Evolutionary conservation across 2,888 invertebrate genomes (phyloP).

Genomic region (Limenitis camilla): DNA sequence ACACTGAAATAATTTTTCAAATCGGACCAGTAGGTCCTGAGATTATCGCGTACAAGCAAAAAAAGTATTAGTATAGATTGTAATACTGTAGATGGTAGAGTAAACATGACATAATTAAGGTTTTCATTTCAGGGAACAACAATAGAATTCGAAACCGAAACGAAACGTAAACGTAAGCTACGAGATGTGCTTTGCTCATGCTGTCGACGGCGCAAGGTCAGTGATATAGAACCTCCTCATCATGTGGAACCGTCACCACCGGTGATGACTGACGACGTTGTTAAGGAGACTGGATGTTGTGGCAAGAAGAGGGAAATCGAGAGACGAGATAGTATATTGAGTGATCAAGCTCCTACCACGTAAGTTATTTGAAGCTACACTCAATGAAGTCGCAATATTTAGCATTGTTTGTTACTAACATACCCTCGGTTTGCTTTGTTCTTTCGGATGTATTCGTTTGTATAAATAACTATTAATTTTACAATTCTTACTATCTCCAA

Average conservation of each 20-base stretch:
- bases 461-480: not conserved
- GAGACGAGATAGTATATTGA: slow-evolving; percentile 72
- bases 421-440: too few relatives aligned
- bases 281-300: slow-evolving; percentile 53
- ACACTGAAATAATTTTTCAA: too few relatives aligned
- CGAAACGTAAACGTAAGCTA: slow-evolving; percentile 60
- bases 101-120: not conserved
- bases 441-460: too few relatives aligned
- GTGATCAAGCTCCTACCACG: slow-evolving; percentile 60
- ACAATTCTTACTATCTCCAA: not conserved
- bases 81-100: too few relatives aligned
- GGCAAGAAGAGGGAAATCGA: slow-evolving; percentile 61
- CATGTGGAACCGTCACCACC: slow-evolving; percentile 38
- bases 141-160: slow-evolving; percentile 63
- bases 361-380: slow-evolving; percentile 31
- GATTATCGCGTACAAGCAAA: too few relatives aligned
- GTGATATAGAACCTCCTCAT: slow-evolving; percentile 36
- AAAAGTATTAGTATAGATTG: too few relatives aligned
- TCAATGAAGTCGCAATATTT: too few relatives aligned
- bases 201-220: slow-evolving; percentile 46
- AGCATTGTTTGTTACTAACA: too few relatives aligned
- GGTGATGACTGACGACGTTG: slow-evolving; percentile 32
- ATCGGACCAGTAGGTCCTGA: too few relatives aligned
- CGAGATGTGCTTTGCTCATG: slow-evolving; percentile 62
- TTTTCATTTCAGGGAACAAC: slow-evolving; percentile 40